These are phyloP conservation scores for Trematomus bernacchii DNA, from an alignment of 2,797 vertebrate genomes.

Conservation along the genomic window DNA sequence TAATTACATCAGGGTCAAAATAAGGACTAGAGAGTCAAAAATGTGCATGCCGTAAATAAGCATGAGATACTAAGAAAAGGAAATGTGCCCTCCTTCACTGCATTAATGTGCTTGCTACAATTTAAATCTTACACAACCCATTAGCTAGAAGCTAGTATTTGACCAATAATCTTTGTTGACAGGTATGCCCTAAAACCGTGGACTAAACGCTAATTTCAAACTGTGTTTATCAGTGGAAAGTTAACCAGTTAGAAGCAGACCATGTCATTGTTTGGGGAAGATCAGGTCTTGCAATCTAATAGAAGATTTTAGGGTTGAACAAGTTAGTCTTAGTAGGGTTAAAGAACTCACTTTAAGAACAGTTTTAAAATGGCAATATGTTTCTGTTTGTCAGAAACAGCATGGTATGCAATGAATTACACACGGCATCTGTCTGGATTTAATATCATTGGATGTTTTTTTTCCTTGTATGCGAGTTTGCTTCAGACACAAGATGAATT, in stretches of 20 bases:
- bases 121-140: constrained; percentile 1
- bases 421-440: neutral
- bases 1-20: constrained; percentile 1
- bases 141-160: constrained; percentile 1
- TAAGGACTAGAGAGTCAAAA: neutral
- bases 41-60: constrained; percentile 9
- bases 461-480: neutral
- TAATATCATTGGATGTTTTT: neutral
- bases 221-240: neutral
- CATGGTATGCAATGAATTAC: neutral
- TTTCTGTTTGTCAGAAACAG: neutral
- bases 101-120: constrained; percentile 6
- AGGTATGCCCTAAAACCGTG: neutral
- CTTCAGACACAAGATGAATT: neutral
- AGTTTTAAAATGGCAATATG: neutral
- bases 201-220: constrained; percentile 9
- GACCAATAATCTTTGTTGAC: neutral
- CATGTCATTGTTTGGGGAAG: neutral
- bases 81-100: neutral
- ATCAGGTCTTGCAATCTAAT: neutral
- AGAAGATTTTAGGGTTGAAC: neutral
- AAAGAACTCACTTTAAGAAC: neutral
- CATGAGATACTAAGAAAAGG: constrained; percentile 23
- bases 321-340: neutral
- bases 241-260: neutral